These are phyloP conservation scores for Eidolon helvum DNA, from an alignment of 2,113 vertebrate species.

Conservation along the genomic window DNA sequence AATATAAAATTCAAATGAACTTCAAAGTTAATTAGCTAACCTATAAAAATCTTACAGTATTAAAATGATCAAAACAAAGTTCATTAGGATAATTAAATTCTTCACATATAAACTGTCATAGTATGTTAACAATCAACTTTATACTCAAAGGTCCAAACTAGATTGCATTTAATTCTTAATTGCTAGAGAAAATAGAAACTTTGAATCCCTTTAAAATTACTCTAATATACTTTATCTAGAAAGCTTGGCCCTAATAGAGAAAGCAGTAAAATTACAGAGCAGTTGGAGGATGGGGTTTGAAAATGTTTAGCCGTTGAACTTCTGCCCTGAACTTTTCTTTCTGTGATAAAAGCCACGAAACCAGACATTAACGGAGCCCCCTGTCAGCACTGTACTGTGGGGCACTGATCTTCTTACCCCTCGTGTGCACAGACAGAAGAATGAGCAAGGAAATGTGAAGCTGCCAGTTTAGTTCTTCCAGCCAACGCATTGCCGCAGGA, in stretches of 20 bases:
- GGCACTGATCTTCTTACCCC: slow-evolving; percentile 85
- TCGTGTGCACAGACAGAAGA: slow-evolving; percentile 81
- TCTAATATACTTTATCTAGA: not conserved
- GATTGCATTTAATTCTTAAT: not conserved
- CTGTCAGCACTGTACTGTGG: slow-evolving; percentile 52
- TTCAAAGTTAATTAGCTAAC: slow-evolving; percentile 36
- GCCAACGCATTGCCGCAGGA: slow-evolving; percentile 69
- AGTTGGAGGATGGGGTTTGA: not conserved
- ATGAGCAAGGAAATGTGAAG: slow-evolving; percentile 79
- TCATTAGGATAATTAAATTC: not conserved
- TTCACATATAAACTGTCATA: not conserved
- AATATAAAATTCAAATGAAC: not conserved
- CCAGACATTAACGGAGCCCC: slow-evolving; percentile 35
- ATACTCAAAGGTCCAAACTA: not conserved
- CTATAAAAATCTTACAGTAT: slow-evolving; percentile 5
- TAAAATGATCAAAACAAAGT: slow-evolving; percentile 18
- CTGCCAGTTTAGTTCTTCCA: slow-evolving; percentile 75
- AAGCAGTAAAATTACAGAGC: not conserved
- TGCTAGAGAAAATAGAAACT: slow-evolving; percentile 42
- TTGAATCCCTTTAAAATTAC: not conserved
- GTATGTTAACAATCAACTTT: not conserved
- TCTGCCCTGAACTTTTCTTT: slow-evolving; percentile 25
- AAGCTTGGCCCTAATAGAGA: not conserved
- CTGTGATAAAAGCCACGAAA: not conserved
- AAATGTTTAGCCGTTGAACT: not conserved